phyloP scores from a whole-genome alignment of 2,113 vertebrate species.

The Gorsachius goisagi region DNA sequence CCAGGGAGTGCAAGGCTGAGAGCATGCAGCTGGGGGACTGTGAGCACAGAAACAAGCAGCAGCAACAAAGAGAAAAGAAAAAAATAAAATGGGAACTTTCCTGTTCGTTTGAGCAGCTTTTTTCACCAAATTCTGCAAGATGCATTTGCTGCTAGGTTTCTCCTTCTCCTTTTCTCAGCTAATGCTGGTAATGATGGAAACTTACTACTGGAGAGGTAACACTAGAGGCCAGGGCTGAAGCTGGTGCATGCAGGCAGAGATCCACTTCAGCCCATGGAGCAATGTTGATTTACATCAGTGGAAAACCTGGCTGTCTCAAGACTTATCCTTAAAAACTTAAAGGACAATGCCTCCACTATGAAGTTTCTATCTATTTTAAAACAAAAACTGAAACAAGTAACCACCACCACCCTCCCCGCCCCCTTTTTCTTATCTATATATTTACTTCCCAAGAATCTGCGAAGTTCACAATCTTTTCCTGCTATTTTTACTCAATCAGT shows the following conservation, averaged over 20 bases:
- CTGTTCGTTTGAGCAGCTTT: background rate
- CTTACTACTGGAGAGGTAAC: background rate
- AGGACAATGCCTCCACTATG: background rate
- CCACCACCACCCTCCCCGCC: background rate
- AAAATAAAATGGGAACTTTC: background rate
- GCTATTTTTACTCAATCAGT: background rate
- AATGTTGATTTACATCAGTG: background rate
- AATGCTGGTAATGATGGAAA: background rate
- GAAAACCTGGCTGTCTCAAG: background rate
- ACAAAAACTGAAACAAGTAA: background rate
- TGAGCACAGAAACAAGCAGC: background rate
- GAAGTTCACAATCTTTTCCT: background rate
- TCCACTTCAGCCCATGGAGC: background rate
- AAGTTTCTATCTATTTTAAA: background rate
- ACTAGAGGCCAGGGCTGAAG: background rate
- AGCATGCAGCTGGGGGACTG: background rate
- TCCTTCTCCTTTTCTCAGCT: background rate
- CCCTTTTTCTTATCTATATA: background rate
- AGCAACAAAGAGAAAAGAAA: background rate
- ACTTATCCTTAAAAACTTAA: background rate
- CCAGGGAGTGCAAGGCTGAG: background rate
- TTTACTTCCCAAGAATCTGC: background rate
- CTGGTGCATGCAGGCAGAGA: background rate
- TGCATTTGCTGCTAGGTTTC: background rate
- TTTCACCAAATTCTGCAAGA: background rate